Percentiles rank a stretch among this genome's conserved stretches.
These are phyloP conservation scores for Drosophila mercatorum DNA, from an alignment of 2,888 invertebrate genomes.

Conservation along the genomic window DNA sequence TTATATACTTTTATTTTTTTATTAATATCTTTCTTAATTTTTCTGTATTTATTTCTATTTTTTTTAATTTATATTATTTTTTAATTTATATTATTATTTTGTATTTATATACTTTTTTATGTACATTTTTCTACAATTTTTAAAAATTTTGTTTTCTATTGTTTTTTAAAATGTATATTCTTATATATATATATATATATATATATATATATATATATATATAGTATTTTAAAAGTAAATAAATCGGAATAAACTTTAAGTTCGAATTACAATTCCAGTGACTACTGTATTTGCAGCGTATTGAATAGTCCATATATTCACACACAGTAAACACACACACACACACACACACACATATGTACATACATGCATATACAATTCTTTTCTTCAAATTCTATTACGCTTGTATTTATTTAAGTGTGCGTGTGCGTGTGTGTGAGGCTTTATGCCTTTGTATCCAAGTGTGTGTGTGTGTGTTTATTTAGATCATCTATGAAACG, in stretches of 20 bases:
- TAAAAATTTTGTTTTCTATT: no score
- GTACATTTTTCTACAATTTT: no score
- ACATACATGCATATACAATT: not conserved
- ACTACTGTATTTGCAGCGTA: conserved; percentile 3
- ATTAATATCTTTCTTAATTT: no score
- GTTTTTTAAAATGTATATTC: no score
- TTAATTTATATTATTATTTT: not conserved
- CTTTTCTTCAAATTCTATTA: conserved; percentile 6
- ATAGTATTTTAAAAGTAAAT: not conserved
- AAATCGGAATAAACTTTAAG: not conserved
- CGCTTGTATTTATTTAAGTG: not conserved
- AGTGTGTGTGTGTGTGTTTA: conserved; percentile 5
- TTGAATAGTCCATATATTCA: not conserved
- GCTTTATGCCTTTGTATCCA: not conserved
- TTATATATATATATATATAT: no score
- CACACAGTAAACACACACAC: no score
- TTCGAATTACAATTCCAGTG: not conserved
- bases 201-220: no score
- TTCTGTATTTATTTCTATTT: no score
- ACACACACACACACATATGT: not conserved
- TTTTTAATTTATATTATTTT: no score
- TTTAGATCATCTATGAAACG: conserved; percentile 25
- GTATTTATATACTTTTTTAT: no score
- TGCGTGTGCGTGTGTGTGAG: not conserved
- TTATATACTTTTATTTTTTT: no score